A percentile compares a stretch with the other conserved stretches of the same genome.
These are phyloP conservation scores for Pogonomyrmex californicus DNA, from an alignment of 1,140 invertebrate species.

Conservation along the genomic window DNA sequence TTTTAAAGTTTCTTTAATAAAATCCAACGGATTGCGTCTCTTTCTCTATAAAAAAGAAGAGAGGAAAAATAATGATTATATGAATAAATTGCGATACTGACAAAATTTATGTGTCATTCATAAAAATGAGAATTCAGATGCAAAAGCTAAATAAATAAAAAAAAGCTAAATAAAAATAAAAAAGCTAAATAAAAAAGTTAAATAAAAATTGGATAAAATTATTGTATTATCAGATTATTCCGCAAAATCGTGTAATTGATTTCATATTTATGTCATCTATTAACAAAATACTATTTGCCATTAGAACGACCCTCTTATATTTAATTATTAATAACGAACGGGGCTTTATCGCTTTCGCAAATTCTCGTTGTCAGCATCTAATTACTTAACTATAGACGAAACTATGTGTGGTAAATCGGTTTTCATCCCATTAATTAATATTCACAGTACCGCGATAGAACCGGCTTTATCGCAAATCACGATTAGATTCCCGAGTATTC, in stretches of 20 bases:
- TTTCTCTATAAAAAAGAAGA: background rate
- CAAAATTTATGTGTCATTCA: slow-evolving; percentile 2
- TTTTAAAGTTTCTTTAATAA: slow-evolving; percentile 31
- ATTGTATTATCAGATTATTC: background rate
- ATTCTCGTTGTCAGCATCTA: slow-evolving; percentile 24
- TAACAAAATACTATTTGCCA: background rate
- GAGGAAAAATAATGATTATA: background rate
- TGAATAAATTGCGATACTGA: background rate
- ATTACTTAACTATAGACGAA: slow-evolving; percentile 41
- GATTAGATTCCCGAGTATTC: slow-evolving; percentile 43
- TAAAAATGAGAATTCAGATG: background rate
- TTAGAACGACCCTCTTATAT: background rate
- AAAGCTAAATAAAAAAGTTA: background rate
- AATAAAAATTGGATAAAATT: background rate
- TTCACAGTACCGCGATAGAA: slow-evolving; percentile 7
- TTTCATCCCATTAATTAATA: slow-evolving; percentile 48
- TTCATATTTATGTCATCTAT: background rate
- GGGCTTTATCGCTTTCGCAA: slow-evolving; percentile 17
- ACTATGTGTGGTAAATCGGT: slow-evolving; percentile 35
- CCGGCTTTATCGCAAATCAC: slow-evolving; percentile 29
- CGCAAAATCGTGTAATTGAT: background rate
- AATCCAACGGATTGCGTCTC: background rate
- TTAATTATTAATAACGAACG: slow-evolving; percentile 10
- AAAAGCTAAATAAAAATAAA: too few relatives aligned
- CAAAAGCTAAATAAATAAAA: background rate